A percentile compares a stretch with the other conserved stretches of the same genome.
phyloP scores from a whole-genome alignment of 1,140 invertebrate genomes.

The Drosophila ironensis region DNA sequence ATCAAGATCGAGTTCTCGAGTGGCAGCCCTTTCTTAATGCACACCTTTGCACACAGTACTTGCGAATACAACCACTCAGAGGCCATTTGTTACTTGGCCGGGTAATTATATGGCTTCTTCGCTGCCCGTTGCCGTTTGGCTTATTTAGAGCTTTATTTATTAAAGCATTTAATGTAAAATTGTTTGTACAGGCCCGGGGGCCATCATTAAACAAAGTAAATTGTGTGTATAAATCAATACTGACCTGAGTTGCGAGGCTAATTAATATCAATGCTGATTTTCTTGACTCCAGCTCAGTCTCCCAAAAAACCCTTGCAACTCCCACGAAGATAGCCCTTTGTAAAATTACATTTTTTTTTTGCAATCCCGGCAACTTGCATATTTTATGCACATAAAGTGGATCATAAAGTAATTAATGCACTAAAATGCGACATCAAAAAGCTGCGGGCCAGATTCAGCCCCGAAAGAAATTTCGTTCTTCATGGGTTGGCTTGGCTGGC shows the following conservation, averaged over 20 bases:
- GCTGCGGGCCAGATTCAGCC: constrained; percentile 43
- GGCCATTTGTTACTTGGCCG: constrained; percentile 72
- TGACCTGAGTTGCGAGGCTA: constrained; percentile 31
- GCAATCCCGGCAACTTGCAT: constrained; percentile 44
- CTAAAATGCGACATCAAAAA: constrained; percentile 79
- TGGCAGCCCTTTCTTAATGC: constrained; percentile 53
- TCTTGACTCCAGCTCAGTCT: constrained; percentile 9
- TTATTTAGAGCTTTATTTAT: constrained; percentile 78
- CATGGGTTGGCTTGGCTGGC: constrained; percentile 61
- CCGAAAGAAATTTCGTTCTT: constrained; percentile 58
- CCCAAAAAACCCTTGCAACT: constrained; percentile 39
- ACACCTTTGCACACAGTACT: constrained; percentile 58
- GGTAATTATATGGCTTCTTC: constrained; percentile 64
- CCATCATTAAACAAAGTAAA: constrained; percentile 62
- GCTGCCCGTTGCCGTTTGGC: constrained; percentile 37
- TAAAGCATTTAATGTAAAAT: constrained; percentile 79
- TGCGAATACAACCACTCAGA: constrained; percentile 5
- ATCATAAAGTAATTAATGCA: constrained; percentile 81
- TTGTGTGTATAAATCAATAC: constrained; percentile 62
- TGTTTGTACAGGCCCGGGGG: constrained; percentile 69
- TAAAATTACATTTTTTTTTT: constrained; percentile 59
- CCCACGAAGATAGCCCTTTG: constrained; percentile 48
- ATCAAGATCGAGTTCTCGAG: neutral
- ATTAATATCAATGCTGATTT: constrained; percentile 69
- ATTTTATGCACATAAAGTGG: constrained; percentile 74